Evolutionary conservation across 2,888 invertebrate genomes (phyloP).

Genomic region (Polydrusus tereticollis): DNA sequence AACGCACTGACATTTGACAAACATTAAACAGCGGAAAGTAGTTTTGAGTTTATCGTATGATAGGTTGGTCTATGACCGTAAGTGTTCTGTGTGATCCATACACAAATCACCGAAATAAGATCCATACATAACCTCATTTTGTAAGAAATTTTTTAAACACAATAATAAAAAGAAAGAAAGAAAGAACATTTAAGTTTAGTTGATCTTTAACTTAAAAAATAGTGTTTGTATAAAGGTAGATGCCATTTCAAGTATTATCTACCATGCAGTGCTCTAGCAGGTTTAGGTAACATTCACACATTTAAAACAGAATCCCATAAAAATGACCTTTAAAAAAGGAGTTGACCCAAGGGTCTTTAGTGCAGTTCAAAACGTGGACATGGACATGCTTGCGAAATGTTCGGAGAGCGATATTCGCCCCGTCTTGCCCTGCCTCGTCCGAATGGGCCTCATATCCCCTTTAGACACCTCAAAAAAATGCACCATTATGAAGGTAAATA

Average conservation of each 20-base stretch:
- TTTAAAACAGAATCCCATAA: neutral
- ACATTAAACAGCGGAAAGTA: no score
- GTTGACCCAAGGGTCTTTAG: constrained; percentile 79
- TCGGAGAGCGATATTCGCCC: constrained; percentile 86
- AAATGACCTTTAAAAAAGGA: constrained; percentile 55
- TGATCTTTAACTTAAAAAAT: no score
- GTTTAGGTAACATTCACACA: neutral
- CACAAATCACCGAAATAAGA: no score
- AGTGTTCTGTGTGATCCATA: no score
- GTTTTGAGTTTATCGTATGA: neutral
- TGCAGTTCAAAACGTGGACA: constrained; percentile 87
- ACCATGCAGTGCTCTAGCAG: neutral
- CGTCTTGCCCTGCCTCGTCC: constrained; percentile 90
- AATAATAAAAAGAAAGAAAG: no score
- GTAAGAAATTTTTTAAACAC: no score
- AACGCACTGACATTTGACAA: neutral
- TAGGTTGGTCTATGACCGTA: no score
- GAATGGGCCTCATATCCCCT: constrained; percentile 92
- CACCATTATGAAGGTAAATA: constrained; percentile 83
- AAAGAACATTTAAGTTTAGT: no score
- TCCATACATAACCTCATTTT: no score
- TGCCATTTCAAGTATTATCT: neutral
- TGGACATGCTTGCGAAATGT: constrained; percentile 79
- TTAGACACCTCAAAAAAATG: constrained; percentile 88
- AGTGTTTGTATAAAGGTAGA: no score